These are phyloP conservation scores for Axinella damicornis DNA, from an alignment of 37 sponge, comb jelly and placozoan genomes.

Conservation along the genomic window DNA sequence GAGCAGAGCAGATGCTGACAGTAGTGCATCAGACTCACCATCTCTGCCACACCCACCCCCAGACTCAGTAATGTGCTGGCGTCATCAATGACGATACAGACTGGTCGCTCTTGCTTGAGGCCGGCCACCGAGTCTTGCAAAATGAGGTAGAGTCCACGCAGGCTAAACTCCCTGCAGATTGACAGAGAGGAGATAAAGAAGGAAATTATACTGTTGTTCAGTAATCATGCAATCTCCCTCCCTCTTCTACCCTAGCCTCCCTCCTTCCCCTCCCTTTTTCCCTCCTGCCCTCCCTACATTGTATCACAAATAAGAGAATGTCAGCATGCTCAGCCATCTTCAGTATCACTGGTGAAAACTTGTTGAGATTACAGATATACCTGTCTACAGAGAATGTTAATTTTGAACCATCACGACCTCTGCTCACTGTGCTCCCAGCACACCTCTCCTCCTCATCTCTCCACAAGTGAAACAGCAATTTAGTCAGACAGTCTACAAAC, in stretches of 20 bases:
- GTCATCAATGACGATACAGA: slow-evolving; percentile 76
- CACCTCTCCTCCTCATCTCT: no score
- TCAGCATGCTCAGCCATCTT: no score
- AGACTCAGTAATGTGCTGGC: slow-evolving; percentile 65
- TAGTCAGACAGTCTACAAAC: slow-evolving; percentile 70
- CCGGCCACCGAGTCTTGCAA: not conserved
- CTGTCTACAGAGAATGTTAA: not conserved
- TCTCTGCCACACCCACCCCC: slow-evolving; percentile 57
- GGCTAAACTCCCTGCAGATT: not conserved
- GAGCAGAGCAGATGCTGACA: slow-evolving; percentile 43
- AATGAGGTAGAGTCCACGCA: not conserved
- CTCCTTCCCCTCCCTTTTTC: no score
- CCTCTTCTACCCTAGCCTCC: no score
- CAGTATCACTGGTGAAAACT: not conserved
- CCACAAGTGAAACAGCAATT: slow-evolving; percentile 15
- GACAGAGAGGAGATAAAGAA: not conserved
- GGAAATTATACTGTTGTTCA: no score
- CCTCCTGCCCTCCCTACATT: no score
- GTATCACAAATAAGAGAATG: no score
- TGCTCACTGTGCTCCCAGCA: not conserved
- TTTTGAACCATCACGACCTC: not conserved
- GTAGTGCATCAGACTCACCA: slow-evolving; percentile 45
- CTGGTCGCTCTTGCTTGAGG: slow-evolving; percentile 10
- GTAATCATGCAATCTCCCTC: no score
- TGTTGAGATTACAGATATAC: not conserved